phyloP scores from a whole-genome alignment of 1,140 invertebrate species.

The Nasonia giraulti region DNA sequence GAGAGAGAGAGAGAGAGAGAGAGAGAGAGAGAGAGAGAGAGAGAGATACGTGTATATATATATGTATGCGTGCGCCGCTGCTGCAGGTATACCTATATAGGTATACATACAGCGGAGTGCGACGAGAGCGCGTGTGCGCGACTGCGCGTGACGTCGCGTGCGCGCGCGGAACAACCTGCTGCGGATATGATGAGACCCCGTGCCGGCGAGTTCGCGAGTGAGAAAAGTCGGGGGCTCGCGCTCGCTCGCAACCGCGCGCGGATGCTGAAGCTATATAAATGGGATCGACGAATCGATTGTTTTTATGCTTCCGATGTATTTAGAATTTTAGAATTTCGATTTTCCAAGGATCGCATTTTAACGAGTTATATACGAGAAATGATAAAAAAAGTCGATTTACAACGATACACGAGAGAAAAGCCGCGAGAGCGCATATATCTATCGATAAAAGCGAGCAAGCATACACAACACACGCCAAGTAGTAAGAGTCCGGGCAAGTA shows the following conservation, averaged over 20 bases:
- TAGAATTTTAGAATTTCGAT: too few species aligned
- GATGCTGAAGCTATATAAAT: too few species aligned
- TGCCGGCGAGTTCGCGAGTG: neutral
- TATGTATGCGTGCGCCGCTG: neutral
- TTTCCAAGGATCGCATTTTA: too few species aligned
- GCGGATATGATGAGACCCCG: neutral
- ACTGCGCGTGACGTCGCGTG: neutral
- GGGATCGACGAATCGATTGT: too few species aligned
- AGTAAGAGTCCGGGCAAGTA: conserved; percentile 4
- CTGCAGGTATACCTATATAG: too few species aligned
- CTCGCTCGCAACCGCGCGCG: neutral
- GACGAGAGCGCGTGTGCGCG: neutral
- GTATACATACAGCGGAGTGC: too few species aligned
- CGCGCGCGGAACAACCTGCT: neutral
- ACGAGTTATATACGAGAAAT: too few species aligned
- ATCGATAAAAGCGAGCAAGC: neutral
- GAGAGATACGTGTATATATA: neutral
- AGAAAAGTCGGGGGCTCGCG: neutral
- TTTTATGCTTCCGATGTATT: too few species aligned
- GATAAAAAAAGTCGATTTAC: too few species aligned
- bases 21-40: neutral
- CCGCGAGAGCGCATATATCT: too few species aligned
- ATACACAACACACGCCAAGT: neutral
- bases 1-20: neutral
- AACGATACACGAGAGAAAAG: neutral